Evolutionary conservation across 2,888 invertebrate genomes (phyloP).

Genomic region (Cremastinae sp.): DNA sequence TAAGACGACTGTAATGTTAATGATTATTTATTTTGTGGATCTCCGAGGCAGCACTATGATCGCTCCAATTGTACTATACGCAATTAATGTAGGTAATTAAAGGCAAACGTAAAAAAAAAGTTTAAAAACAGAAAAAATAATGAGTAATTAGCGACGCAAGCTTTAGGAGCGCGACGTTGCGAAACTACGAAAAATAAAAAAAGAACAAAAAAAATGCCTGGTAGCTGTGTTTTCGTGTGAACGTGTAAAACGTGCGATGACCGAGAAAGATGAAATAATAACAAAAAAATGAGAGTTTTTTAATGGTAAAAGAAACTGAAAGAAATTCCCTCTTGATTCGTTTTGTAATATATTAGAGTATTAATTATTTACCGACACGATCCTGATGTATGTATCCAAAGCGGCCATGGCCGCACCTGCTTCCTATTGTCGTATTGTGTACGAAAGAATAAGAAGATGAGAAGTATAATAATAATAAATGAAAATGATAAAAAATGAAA

Average conservation of each 20-base stretch:
- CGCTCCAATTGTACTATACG: conserved; percentile 77
- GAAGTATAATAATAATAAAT: conserved; percentile 25
- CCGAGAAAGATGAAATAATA: conserved; percentile 17
- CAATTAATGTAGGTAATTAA: conserved; percentile 67
- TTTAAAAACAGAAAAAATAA: conserved; percentile 16
- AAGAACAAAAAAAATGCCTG: conserved; percentile 62
- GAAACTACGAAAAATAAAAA: conserved; percentile 57
- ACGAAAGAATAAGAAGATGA: conserved; percentile 57
- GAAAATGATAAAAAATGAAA: conserved; percentile 33
- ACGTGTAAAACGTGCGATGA: conserved; percentile 71
- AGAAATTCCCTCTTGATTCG: conserved; percentile 59
- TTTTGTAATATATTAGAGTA: conserved; percentile 79
- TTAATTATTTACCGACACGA: conserved; percentile 71
- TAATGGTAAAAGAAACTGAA: conserved; percentile 16
- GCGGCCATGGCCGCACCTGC: conserved; percentile 77
- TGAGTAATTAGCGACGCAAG: conserved; percentile 47
- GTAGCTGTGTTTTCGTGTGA: conserved; percentile 75
- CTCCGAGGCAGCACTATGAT: conserved; percentile 74
- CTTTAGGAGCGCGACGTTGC: conserved; percentile 52
- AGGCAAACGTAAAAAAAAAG: conserved; percentile 15
- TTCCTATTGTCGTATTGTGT: conserved; percentile 67
- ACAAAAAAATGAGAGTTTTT: conserved; percentile 36
- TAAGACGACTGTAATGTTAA: conserved; percentile 79
- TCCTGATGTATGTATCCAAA: conserved; percentile 72
- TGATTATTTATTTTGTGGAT: conserved; percentile 80